Conservation (phyloP, 53 echinoderm and acorn worm genomes). For the Temnopleurus reevesii region DNA sequence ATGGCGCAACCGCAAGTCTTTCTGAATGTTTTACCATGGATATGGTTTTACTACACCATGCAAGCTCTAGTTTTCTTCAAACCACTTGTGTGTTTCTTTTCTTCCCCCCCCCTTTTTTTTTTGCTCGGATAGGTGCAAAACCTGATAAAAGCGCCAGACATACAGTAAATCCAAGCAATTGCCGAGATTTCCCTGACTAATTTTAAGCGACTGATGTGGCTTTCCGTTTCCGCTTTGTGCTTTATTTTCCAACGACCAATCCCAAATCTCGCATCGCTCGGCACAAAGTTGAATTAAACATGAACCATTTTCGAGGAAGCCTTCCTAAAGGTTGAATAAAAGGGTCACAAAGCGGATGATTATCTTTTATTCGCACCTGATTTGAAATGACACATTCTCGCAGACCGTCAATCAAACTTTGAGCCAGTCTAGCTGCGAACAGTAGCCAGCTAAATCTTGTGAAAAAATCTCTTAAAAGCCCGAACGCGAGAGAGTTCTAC, state of each 20-base stretch:
- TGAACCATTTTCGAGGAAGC: slow-evolving; percentile 5
- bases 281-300: slow-evolving; percentile 34
- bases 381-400: neutral
- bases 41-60: no score
- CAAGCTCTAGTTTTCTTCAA: no score
- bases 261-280: neutral
- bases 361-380: slow-evolving; percentile 7
- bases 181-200: neutral
- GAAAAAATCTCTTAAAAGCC: slow-evolving; percentile 33
- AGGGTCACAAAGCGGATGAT: neutral
- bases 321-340: neutral
- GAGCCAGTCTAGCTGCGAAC: neutral
- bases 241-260: neutral
- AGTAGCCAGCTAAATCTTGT: neutral
- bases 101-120: no score
- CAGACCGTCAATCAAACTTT: neutral
- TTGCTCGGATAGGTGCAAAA: neutral
- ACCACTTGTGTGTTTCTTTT: no score
- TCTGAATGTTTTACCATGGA: no score
- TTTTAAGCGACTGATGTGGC: neutral
- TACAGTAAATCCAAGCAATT: neutral
- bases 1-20: no score
- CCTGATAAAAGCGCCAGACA: neutral
- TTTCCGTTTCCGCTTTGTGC: neutral
- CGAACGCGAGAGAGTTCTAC: neutral